Evolutionary conservation across 2,113 vertebrate genomes (phyloP).

Genomic region (Indicator maculatus): DNA sequence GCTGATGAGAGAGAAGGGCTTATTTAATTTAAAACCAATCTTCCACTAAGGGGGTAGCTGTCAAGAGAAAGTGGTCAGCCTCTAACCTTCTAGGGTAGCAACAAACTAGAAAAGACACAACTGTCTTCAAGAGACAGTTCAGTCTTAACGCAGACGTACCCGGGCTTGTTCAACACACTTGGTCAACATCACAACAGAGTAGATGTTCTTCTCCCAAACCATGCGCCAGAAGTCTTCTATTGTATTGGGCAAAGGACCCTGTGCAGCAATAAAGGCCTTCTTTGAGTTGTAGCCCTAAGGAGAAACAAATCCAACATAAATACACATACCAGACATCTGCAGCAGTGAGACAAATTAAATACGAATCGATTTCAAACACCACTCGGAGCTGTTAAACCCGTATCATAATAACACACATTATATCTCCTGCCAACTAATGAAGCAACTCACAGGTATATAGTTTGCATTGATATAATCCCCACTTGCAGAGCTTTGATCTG

Average conservation of each 20-base stretch:
- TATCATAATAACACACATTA: not conserved
- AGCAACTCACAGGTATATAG: slow-evolving; percentile 89
- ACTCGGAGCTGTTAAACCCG: not conserved
- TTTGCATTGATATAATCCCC: slow-evolving; percentile 97
- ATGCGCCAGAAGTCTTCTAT: slow-evolving; percentile 94
- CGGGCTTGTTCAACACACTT: slow-evolving; percentile 93
- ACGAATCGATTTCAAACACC: not conserved
- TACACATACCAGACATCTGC: fast-evolving
- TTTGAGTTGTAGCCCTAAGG: slow-evolving; percentile 89
- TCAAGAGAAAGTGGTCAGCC: not conserved
- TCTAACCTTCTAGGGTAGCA: not conserved
- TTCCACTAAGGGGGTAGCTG: not conserved
- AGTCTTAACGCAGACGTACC: slow-evolving; percentile 82
- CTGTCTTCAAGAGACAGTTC: not conserved
- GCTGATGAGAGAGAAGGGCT: not conserved
- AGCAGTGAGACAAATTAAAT: not conserved
- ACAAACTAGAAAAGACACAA: not conserved
- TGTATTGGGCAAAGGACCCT: slow-evolving; percentile 90
- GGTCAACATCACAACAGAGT: slow-evolving; percentile 93
- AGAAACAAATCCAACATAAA: not conserved
- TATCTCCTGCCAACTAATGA: not conserved
- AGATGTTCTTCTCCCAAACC: slow-evolving; percentile 94
- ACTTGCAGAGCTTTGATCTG: slow-evolving; percentile 73
- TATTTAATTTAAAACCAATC: not conserved
- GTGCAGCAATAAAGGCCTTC: slow-evolving; percentile 92